Base-by-base conservation (phyloP, 1,140 invertebrate species). In the Drosophila guanche region DNA sequence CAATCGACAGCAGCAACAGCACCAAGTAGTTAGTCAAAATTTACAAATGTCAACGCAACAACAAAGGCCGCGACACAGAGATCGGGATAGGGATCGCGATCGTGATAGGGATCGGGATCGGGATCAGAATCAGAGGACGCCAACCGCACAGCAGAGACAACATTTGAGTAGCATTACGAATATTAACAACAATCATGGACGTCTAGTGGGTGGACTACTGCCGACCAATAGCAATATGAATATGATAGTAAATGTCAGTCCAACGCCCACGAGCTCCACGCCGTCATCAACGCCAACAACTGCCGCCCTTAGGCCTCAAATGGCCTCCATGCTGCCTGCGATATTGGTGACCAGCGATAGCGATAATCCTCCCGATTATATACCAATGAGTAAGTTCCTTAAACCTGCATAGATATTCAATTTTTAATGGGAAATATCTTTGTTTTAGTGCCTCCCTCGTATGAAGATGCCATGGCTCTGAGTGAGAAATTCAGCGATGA, bases 401-500 rank as follows among this genome's bases (percentile, higher is more conserved):
- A 0, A 1, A 27, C 22, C n/a, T 48, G 47, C 12, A 10, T 22
- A 8, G 4, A 23, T 46, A 1, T 1, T 4, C 1, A 1, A 33
- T 29, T 42, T 10, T 4, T 4, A 6, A 5, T 22, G 20, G 12
- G 6, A 20, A 8, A 33, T 1, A 16, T 23, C 2, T 20, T 2
- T n/a, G 5, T 53, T 53, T 5, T 41, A 91, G 90, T 90, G 86
- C 90, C 90, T 50, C 90, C 90, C 62, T 91, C 90, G 29, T 91
- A 91, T 54, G 86, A 91, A 78, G 90, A 91, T 73, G 90, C 90
- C 48, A 91, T 91, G 83, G 90, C 86, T 55, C 76, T 91, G 43
- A 91, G 88, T 73, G 90, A 91, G 55, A 90, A 91, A 77, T 91
- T 91, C 54, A 81, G 78, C 72, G 86, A 91, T 68, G 90, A 90